Base-by-base conservation (phyloP, 2,888 invertebrate species). In the Cylindroiulus punctatus region DNA sequence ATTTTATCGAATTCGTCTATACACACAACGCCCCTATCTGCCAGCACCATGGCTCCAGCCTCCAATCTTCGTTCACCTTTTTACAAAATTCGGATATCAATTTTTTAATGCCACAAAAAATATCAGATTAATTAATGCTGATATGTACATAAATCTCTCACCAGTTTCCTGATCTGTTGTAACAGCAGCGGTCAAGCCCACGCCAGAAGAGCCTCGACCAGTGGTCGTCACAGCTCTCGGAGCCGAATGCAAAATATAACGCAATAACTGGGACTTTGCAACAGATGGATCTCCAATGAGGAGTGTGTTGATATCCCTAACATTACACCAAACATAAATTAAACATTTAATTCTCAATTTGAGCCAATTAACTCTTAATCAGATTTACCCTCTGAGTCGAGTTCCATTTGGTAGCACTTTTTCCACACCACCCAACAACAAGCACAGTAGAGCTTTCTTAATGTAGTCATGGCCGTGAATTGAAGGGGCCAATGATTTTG, bases 1-100 rank as follows among this genome's bases (percentile, higher is more conserved):
- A 99, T 99, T 93, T 98, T 97, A 92, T 99, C 99, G 91, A 99
- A 99, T 92, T 99, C 99, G 91, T 99, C 98, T 89, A 94, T 94
- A 91, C 99, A 99, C 84, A 99, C 99, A 84, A 99, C 96, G 40
- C 99, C 99, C 87, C 99, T 94, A 92, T 99, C 99, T 0, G 98
- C 99, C 57, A 99, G 91, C n/a, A 99, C 99, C 99, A 99, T 99
- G 86, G 99, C 99, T 88, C 99, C 99, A 0, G 99, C 99, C 92
- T 99, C 98, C 87, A 99, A 91, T 57, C 97, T 93, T 30, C 92
- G 89, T 86, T 92, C 92, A 81, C 92, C 92, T 91, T 30, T 84
- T 26, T 8, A 0, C 17, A 83, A 42, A 83, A 76, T 14, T 4
- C 30, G 12, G 14, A 22, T 8, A 40, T 83, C 10, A 44, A 26